Conservation (phyloP, 2,113 vertebrate genomes). For the Rhinolophus sinicus region DNA sequence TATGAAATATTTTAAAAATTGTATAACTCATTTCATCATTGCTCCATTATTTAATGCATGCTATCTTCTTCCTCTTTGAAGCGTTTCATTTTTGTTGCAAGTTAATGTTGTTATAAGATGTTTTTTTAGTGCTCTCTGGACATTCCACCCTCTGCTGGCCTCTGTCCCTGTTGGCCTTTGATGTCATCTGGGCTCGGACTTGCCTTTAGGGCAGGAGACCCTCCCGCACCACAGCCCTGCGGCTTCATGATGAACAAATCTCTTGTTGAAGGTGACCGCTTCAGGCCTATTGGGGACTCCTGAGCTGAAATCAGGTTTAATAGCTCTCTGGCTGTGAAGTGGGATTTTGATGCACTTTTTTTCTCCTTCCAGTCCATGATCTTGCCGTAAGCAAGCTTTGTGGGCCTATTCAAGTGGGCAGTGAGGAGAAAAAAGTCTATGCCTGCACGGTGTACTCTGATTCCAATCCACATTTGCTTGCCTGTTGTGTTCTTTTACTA, state of each 20-base stretch:
- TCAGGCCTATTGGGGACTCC: background rate
- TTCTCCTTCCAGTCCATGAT: background rate
- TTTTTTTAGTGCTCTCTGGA: background rate
- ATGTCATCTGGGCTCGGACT: background rate
- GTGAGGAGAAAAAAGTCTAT: background rate
- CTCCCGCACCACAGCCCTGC: background rate
- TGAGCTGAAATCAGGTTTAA: background rate
- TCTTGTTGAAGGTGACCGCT: background rate
- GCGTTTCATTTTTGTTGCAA: background rate
- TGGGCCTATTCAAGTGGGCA: background rate
- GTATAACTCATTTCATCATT: background rate
- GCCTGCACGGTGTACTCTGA: background rate
- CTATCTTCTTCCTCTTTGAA: background rate
- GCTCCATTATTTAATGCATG: background rate
- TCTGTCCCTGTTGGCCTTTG: background rate
- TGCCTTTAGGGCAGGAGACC: background rate
- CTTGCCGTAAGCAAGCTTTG: background rate
- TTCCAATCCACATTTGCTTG: background rate
- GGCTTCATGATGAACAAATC: background rate
- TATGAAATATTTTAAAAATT: background rate
- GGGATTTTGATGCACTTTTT: background rate
- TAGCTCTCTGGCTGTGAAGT: background rate
- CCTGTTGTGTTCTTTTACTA: background rate
- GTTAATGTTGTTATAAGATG: background rate
- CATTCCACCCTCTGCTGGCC: background rate